These are phyloP conservation scores for Cantharis flavilabris DNA, from an alignment of 2,888 invertebrate species.

Conservation along the genomic window DNA sequence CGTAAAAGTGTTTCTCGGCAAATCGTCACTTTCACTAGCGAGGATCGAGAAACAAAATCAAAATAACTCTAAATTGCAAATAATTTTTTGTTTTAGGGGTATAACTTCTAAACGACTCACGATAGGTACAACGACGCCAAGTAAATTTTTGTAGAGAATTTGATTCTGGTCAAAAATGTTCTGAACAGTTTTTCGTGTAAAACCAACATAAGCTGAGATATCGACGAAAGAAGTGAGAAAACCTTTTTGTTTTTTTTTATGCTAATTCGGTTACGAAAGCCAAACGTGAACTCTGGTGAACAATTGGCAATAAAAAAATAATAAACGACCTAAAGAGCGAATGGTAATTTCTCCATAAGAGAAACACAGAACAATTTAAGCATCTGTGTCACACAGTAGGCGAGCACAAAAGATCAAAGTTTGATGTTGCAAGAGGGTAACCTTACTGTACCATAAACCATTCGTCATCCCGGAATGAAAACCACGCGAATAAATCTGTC, in stretches of 20 bases:
- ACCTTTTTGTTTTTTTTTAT: no score
- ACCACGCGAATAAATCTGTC: constrained; percentile 52
- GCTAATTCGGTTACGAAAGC: neutral
- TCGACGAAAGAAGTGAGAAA: neutral
- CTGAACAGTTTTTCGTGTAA: no score
- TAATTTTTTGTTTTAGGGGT: neutral
- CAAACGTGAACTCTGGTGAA: neutral
- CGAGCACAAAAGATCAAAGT: constrained; percentile 39
- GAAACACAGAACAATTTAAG: constrained; percentile 27
- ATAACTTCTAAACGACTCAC: neutral
- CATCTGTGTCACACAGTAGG: constrained; percentile 44
- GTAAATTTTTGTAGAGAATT: neutral
- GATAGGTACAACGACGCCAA: neutral
- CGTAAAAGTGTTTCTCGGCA: constrained; percentile 21
- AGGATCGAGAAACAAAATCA: neutral
- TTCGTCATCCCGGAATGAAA: constrained; percentile 50
- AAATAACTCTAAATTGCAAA: neutral
- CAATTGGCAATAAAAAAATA: constrained; percentile 6
- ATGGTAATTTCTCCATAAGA: constrained; percentile 20
- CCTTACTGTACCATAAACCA: constrained; percentile 41
- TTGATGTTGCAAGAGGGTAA: constrained; percentile 33
- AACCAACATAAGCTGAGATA: no score
- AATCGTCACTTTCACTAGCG: constrained; percentile 1
- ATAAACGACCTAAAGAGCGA: constrained; percentile 6
- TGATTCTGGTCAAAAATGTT: neutral